These are phyloP conservation scores for Capitella teleta DNA, from an alignment of 1,140 invertebrate species.

Conservation along the genomic window DNA sequence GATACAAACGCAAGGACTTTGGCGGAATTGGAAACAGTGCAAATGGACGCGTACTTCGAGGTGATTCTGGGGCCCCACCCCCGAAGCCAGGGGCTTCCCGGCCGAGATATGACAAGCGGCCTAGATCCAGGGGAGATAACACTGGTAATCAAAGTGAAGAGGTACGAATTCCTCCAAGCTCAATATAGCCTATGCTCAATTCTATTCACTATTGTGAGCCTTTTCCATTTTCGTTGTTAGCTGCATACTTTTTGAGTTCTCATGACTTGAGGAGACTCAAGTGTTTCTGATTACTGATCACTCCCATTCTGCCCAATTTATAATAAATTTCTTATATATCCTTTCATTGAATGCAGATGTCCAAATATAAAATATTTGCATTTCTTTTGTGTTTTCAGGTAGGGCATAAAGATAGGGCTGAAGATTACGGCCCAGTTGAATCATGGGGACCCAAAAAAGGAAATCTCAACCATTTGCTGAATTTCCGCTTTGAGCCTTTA, in stretches of 20 bases:
- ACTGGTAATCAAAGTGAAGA: neutral
- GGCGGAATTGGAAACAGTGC: too few species aligned
- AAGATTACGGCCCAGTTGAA: neutral
- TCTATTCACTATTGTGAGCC: too few species aligned
- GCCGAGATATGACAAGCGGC: conserved; percentile 2
- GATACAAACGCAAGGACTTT: neutral
- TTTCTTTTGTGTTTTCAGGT: neutral
- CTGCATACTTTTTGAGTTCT: neutral
- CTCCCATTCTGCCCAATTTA: neutral
- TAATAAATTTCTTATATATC: neutral
- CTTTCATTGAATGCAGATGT: neutral
- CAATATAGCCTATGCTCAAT: too few species aligned
- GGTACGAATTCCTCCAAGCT: neutral
- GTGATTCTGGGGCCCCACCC: too few species aligned
- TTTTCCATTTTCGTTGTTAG: neutral
- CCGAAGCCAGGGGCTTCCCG: neutral
- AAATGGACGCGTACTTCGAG: too few species aligned
- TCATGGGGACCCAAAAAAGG: conserved; percentile 68
- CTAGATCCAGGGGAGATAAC: conserved; percentile 2
- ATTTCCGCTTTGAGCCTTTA: conserved; percentile 59
- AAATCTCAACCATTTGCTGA: conserved; percentile 83
- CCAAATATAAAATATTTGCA: neutral
- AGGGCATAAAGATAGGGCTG: neutral
- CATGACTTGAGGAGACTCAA: neutral
- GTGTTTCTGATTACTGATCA: neutral